Evolutionary conservation across 1,140 invertebrate genomes (phyloP).

Genomic region (Lasioglossum baleicum): DNA sequence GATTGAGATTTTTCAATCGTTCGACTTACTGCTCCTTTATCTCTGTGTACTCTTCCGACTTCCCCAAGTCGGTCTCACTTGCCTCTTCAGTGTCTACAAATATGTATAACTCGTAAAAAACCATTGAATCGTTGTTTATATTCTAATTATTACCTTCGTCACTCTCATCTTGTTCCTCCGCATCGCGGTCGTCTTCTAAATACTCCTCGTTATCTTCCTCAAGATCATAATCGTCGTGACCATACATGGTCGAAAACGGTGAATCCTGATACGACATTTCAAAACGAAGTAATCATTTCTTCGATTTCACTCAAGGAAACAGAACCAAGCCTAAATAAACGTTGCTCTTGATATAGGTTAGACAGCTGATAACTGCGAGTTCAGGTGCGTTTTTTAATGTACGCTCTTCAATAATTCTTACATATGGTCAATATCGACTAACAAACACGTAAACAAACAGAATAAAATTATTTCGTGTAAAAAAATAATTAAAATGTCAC

Average conservation of each 20-base stretch:
- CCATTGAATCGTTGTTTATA: not conserved
- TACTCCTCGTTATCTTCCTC: conserved; percentile 79
- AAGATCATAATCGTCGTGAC: conserved; percentile 79
- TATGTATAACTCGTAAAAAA: conserved; percentile 12
- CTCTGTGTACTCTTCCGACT: conserved; percentile 89
- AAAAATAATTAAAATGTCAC: not conserved
- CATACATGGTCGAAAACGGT: conserved; percentile 70
- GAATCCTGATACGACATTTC: conserved; percentile 71
- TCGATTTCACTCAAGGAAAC: not conserved
- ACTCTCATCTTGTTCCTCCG: conserved; percentile 78
- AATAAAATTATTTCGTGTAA: no score
- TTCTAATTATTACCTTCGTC: conserved; percentile 77
- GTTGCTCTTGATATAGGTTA: not conserved
- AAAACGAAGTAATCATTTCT: conserved; percentile 11
- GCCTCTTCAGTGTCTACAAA: conserved; percentile 92
- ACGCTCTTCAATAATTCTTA: not conserved
- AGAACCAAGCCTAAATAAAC: not conserved
- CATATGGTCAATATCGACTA: not conserved
- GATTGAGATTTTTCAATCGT: conserved; percentile 2
- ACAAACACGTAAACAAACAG: not conserved
- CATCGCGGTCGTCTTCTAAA: conserved; percentile 75
- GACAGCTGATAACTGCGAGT: not conserved
- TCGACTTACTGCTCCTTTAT: conserved; percentile 93
- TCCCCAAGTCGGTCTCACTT: conserved; percentile 92
- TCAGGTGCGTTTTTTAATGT: not conserved